phyloP scores from a whole-genome alignment of 1,140 invertebrate species.

The Zaprionus camerounensis region DNA sequence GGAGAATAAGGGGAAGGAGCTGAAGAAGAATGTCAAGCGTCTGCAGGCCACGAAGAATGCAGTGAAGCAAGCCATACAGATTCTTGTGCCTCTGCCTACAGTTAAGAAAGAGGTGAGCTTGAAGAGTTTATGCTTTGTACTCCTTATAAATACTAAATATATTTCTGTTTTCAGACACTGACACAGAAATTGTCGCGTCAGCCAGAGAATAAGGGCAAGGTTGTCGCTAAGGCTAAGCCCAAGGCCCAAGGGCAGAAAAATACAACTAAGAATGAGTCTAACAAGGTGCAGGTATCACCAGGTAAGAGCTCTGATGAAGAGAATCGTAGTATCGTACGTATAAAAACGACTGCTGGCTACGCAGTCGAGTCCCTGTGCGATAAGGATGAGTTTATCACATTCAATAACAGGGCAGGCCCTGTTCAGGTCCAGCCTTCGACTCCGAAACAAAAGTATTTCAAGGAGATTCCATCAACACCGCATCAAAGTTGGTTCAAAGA shows the following conservation, averaged over 20 bases:
- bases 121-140: neutral
- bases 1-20: neutral
- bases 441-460: constrained; percentile 64
- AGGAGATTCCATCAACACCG: constrained; percentile 54
- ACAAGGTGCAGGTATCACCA: constrained; percentile 33
- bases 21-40: constrained; percentile 59
- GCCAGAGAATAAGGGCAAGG: constrained; percentile 2
- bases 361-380: constrained; percentile 31
- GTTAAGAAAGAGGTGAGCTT: constrained; percentile 33
- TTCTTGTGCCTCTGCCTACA: constrained; percentile 34
- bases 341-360: constrained; percentile 60
- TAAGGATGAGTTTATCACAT: constrained; percentile 15
- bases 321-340: constrained; percentile 28
- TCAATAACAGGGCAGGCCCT: constrained; percentile 56
- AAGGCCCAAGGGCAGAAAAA: constrained; percentile 18
- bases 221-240: neutral
- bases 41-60: constrained; percentile 58
- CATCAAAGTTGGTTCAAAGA: constrained; percentile 34
- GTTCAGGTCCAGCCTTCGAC: constrained; percentile 68
- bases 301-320: constrained; percentile 68
- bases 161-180: constrained; percentile 33
- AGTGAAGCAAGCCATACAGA: constrained; percentile 44
- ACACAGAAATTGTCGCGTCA: constrained; percentile 50
- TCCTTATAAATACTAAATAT: neutral
- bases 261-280: constrained; percentile 25